Percentiles rank a stretch among this genome's conserved stretches.
Conservation (phyloP, 2,888 invertebrate genomes). For the Ernsta delagoae region DNA sequence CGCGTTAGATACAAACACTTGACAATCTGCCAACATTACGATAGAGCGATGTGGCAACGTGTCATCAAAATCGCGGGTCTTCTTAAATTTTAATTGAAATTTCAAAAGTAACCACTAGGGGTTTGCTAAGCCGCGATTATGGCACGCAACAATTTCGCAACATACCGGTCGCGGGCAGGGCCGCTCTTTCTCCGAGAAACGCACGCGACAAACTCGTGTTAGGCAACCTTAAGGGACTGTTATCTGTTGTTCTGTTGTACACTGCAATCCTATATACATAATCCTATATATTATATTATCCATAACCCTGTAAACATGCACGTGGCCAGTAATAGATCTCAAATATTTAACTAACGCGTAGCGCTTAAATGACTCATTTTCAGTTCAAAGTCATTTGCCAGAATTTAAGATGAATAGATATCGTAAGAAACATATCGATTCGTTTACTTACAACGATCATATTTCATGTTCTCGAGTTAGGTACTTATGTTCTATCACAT, state of each 20-base stretch:
- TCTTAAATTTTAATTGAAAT: slow-evolving; percentile 74
- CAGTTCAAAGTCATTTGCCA: neutral
- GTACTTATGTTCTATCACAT: slow-evolving; percentile 53
- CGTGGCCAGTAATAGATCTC: neutral
- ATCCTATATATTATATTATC: no score
- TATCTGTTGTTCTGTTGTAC: slow-evolving; percentile 45
- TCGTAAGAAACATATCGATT: slow-evolving; percentile 9
- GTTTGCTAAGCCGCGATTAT: slow-evolving; percentile 63
- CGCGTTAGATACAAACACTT: slow-evolving; percentile 42
- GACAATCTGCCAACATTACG: slow-evolving; percentile 56
- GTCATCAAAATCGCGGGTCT: slow-evolving; percentile 45
- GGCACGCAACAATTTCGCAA: slow-evolving; percentile 64
- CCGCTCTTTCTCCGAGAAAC: slow-evolving; percentile 73
- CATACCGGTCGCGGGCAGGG: slow-evolving; percentile 61
- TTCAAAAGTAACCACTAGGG: slow-evolving; percentile 66
- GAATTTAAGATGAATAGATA: neutral
- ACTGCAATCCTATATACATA: no score
- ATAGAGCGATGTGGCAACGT: slow-evolving; percentile 56
- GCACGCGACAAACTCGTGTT: slow-evolving; percentile 54
- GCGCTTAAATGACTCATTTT: neutral
- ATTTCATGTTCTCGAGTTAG: slow-evolving; percentile 37
- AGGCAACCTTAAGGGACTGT: slow-evolving; percentile 44
- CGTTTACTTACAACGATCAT: slow-evolving; percentile 25
- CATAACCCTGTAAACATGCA: neutral
- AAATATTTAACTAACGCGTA: neutral